Percentiles rank a stretch among this genome's conserved stretches.
These are phyloP conservation scores for Anagrus nilaparvatae DNA, from an alignment of 1,140 invertebrate genomes.

Conservation along the genomic window DNA sequence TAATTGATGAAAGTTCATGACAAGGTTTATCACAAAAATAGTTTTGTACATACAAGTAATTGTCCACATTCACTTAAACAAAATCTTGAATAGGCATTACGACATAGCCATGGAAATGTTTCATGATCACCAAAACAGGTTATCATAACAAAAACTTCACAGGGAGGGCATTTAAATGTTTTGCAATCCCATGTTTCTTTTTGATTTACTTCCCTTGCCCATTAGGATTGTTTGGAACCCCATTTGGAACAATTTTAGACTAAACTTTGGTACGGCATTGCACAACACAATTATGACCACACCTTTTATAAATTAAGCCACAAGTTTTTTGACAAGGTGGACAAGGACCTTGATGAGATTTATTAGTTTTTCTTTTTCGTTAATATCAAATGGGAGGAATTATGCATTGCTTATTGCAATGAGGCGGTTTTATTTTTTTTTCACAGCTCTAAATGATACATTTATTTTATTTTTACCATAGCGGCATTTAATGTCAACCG, in stretches of 20 bases:
- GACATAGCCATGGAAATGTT: too few relatives aligned
- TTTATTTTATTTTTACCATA: conserved; percentile 71
- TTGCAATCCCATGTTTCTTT: too few relatives aligned
- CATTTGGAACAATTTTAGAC: conserved; percentile 49
- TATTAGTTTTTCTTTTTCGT: conserved; percentile 56
- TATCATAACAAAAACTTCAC: too few relatives aligned
- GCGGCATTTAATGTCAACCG: conserved; percentile 66
- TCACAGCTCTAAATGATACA: conserved; percentile 78
- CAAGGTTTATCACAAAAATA: too few relatives aligned
- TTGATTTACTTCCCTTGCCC: too few relatives aligned
- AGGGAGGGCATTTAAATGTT: too few relatives aligned
- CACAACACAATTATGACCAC: conserved; percentile 65
- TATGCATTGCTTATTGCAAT: conserved; percentile 66
- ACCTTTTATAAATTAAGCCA: conserved; percentile 47
- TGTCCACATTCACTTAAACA: too few relatives aligned
- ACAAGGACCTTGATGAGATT: conserved; percentile 81
- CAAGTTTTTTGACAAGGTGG: conserved; percentile 73
- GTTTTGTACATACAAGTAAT: too few relatives aligned
- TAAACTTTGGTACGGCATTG: conserved; percentile 73
- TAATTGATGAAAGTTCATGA: too few relatives aligned
- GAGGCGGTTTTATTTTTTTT: conserved; percentile 65
- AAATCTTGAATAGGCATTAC: too few relatives aligned
- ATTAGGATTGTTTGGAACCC: too few relatives aligned
- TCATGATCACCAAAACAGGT: too few relatives aligned
- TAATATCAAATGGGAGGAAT: conserved; percentile 71